Percentiles rank a stretch among this genome's conserved stretches.
phyloP scores from a whole-genome alignment of 2,113 vertebrate species.

The Girardinichthys multiradiatus region DNA sequence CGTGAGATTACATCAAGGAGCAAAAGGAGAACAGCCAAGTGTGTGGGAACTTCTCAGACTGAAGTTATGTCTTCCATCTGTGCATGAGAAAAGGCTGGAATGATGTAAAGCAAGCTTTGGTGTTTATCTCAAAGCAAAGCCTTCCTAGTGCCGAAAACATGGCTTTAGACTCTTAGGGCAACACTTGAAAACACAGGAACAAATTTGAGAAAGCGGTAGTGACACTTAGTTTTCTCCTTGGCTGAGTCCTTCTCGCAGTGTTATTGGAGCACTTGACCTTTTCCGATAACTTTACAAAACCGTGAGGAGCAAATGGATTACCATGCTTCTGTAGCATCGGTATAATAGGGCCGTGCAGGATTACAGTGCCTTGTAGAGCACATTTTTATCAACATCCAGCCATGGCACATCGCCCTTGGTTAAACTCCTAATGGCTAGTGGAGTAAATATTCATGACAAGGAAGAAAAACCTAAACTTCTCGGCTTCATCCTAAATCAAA shows the following conservation, averaged over 20 bases:
- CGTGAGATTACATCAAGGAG: not conserved
- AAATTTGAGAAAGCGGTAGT: constrained; percentile 15
- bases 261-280: constrained; percentile 20
- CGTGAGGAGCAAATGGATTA: constrained; percentile 21
- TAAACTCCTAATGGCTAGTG: not conserved
- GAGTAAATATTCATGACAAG: constrained; percentile 23
- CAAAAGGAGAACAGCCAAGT: not conserved
- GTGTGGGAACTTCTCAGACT: constrained; percentile 9
- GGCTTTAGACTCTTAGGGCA: not conserved
- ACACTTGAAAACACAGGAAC: constrained; percentile 3
- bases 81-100: not conserved
- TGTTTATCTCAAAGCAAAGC: constrained; percentile 1
- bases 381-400: constrained; percentile 13
- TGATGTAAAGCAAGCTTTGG: not conserved
- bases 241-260: constrained; percentile 13
- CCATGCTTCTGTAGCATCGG: constrained; percentile 7
- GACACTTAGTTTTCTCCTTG: constrained; percentile 28
- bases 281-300: constrained; percentile 25
- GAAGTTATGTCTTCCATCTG: constrained; percentile 6
- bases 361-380: constrained; percentile 7
- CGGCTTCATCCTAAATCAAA: constrained; percentile 10
- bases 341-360: constrained; percentile 9
- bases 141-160: not conserved
- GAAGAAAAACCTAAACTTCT: not conserved
- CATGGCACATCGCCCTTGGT: not conserved